phyloP scores from a whole-genome alignment of 1,140 invertebrate genomes.

The Nebria ingens region DNA sequence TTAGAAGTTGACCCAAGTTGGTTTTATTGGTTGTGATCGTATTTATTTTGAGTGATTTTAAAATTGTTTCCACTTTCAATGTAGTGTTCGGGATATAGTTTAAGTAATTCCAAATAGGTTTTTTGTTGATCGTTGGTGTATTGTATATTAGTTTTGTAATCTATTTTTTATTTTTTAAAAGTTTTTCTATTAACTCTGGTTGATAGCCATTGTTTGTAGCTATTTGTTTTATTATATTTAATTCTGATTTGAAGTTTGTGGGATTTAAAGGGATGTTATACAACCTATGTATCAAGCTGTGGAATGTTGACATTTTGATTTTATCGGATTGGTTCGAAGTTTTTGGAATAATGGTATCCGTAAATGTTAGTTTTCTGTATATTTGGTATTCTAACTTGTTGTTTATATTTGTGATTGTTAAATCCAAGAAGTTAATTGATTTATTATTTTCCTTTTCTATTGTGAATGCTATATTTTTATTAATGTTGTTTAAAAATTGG shows the following conservation, averaged over 20 bases:
- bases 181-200: background rate
- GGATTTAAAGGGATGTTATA: background rate
- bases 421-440: conserved; percentile 10
- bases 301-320: conserved; percentile 5
- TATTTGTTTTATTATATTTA: background rate
- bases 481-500: background rate
- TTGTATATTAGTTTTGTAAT: background rate
- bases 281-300: conserved; percentile 8
- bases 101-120: background rate
- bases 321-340: conserved; percentile 4
- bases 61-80: no score
- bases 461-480: background rate
- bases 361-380: conserved; percentile 6
- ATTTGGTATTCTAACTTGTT: conserved; percentile 7
- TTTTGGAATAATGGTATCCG: conserved; percentile 5
- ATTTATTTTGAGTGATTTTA: no score
- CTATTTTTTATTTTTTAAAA: background rate
- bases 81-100: background rate
- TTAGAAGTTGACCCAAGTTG: no score
- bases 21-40: no score
- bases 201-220: background rate
- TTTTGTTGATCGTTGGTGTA: background rate
- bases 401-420: background rate
- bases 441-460: conserved; percentile 9
- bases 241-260: background rate